Evolutionary conservation across 2,797 vertebrate genomes (phyloP).

Genomic region (Erethizon dorsatum): DNA sequence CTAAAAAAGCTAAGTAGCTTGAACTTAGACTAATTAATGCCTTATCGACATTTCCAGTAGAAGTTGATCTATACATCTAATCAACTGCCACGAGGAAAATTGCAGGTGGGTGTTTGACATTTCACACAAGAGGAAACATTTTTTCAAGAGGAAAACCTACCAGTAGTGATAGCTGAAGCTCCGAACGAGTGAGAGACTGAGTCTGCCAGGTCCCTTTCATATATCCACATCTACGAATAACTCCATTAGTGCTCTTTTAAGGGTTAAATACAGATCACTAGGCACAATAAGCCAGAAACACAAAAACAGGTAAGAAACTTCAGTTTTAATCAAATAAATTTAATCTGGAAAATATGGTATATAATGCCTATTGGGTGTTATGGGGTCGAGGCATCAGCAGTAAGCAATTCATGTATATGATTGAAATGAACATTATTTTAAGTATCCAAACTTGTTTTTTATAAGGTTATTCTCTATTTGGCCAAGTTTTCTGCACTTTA

Average conservation of each 20-base stretch:
- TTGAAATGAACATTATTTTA: constrained; percentile 33
- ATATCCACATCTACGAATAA: not conserved
- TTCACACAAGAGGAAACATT: not conserved
- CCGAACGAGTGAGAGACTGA: not conserved
- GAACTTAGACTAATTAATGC: not conserved
- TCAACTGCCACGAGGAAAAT: not conserved
- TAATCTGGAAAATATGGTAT: not conserved
- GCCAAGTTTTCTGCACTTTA: not conserved
- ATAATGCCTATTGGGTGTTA: not conserved
- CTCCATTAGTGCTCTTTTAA: not conserved
- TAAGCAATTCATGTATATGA: not conserved
- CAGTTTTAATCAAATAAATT: constrained; percentile 44
- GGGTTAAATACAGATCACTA: not conserved
- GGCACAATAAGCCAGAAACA: not conserved
- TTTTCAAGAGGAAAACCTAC: not conserved
- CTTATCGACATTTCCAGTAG: not conserved
- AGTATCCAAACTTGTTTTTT: not conserved
- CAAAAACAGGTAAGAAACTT: not conserved
- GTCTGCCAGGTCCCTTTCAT: not conserved
- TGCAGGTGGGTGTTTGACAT: not conserved
- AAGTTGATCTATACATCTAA: not conserved
- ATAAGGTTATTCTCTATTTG: not conserved
- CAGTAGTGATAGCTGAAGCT: not conserved
- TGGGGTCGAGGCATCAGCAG: not conserved
- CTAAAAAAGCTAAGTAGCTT: not conserved